phyloP scores from a whole-genome alignment of 2,888 invertebrate genomes.

The Rhamnusium bicolor region DNA sequence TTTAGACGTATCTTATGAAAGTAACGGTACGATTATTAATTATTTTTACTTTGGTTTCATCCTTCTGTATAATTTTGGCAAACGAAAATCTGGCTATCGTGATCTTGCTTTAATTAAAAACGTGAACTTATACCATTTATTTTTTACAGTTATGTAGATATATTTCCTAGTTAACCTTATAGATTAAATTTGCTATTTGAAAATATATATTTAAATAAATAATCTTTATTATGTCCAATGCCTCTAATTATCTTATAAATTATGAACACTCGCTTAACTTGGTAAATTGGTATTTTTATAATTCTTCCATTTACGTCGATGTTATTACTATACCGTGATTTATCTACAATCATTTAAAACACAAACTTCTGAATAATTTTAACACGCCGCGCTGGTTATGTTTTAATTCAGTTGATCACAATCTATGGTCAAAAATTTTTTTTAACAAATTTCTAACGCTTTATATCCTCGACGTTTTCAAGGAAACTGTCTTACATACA shows the following conservation, averaged over 20 bases:
- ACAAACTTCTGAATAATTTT: no score
- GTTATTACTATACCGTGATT: neutral
- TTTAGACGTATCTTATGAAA: neutral
- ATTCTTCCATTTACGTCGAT: neutral
- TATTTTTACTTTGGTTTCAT: neutral
- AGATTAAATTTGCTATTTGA: neutral
- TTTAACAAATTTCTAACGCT: no score
- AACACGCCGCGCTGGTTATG: no score
- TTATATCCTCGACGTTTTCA: no score
- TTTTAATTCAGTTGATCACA: no score
- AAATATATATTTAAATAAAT: neutral
- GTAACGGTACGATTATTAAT: neutral
- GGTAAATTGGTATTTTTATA: neutral
- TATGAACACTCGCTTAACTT: neutral
- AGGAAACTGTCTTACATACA: no score
- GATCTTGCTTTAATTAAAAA: neutral
- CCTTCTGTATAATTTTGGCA: neutral
- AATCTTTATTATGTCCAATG: neutral
- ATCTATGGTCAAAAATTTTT: no score
- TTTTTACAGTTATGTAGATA: neutral
- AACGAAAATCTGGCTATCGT: neutral
- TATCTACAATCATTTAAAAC: neutral
- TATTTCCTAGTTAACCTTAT: neutral
- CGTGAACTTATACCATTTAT: neutral
- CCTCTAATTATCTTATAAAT: slow-evolving; percentile 1